Evolutionary conservation across 2,113 vertebrate genomes (phyloP).

Genomic region (Phaethornis superciliosus): DNA sequence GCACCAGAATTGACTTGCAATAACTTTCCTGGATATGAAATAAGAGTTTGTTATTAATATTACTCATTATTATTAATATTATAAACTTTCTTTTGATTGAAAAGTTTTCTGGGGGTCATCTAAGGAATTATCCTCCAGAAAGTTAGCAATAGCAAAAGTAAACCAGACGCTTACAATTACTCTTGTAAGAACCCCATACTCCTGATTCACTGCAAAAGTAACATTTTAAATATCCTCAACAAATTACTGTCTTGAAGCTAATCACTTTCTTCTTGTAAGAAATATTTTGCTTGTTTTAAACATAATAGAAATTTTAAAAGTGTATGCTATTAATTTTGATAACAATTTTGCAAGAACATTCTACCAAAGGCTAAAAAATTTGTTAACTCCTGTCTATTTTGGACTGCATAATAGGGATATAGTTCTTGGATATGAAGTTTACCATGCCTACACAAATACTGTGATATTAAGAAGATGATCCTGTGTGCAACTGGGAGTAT

Average conservation of each 20-base stretch:
- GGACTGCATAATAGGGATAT: background rate
- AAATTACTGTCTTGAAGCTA: background rate
- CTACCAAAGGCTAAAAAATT: background rate
- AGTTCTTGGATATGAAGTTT: background rate
- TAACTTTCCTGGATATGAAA: conserved; percentile 86
- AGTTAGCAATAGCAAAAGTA: background rate
- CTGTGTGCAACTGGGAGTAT: background rate
- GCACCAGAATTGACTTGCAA: conserved; percentile 96
- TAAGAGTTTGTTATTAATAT: background rate
- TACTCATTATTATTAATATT: background rate
- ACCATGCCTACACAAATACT: background rate
- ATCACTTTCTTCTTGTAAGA: background rate
- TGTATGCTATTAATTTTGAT: background rate
- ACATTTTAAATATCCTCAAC: background rate
- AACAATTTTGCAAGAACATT: background rate
- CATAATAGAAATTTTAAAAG: background rate
- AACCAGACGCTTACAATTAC: background rate
- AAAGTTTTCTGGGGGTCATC: background rate
- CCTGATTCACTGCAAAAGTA: background rate
- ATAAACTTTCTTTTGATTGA: background rate
- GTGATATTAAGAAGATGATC: background rate
- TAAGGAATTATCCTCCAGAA: background rate
- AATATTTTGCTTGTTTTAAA: background rate
- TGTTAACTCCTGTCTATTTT: background rate
- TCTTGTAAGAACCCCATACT: background rate